Base-by-base conservation (phyloP, 2,888 invertebrate genomes). In the Hemistola chrysoprasaria region DNA sequence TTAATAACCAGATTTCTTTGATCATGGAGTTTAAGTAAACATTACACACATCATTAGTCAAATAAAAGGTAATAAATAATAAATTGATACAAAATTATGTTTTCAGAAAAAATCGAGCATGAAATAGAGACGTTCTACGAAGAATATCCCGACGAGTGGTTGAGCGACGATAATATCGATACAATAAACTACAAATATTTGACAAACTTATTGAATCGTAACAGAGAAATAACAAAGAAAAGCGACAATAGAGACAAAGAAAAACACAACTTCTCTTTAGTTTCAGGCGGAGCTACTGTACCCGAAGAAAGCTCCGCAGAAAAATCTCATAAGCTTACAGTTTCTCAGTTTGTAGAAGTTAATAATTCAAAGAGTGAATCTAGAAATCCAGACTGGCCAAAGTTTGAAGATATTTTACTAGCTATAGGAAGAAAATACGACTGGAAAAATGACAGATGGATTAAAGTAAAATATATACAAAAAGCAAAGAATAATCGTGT, bases 391-490 rank as follows among this genome's bases (percentile, higher is more conserved):
- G 33, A 44, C 33, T 88, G 88, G 88, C 87, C 87, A 8, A 86
- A 76, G 59, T 88, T 88, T 50, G 74, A 87, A 55, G 85, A 87
- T 11, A 76, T 88, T 11, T 57, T 88, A 40, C 51, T 76, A 56
- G 74, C 70, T 28, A 78, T 86, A 52, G 87, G 87, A 2, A 80
- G 73, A 46, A 76, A 65, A 57, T 88, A 88, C 40, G 87, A 88
- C 45, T 87, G 87, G 87, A 88, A 86, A 62, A 88, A 84, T 47
- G 87, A 88, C 36, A 65, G 84, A 47, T 88, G 88, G 88, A 78
- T 87, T 39, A 88, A 88, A 78, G 71, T 85, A 0, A 84, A 78
- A 59, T 62, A 65, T 28, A 84, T 83, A 71, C 40, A 70, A 41
- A 50, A 44, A 40, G 40, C 42, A n/a, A 41, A 49, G 3, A 47